These are phyloP conservation scores for Catotricha subobsoleta DNA, from an alignment of 2,888 invertebrate species.

Conservation along the genomic window DNA sequence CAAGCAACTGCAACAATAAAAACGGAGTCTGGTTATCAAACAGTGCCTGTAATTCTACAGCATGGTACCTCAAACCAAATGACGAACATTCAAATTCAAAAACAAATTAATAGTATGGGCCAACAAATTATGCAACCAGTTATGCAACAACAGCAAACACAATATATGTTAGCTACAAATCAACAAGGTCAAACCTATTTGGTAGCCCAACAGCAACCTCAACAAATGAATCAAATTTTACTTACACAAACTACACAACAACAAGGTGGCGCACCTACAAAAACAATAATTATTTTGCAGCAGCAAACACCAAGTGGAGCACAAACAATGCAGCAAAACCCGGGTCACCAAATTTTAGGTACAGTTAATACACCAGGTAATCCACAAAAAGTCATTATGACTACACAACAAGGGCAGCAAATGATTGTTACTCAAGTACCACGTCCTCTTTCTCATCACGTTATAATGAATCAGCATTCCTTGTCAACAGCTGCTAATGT, in stretches of 20 bases:
- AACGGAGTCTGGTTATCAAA: conserved; percentile 26
- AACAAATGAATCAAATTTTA: conserved; percentile 35
- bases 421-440: conserved; percentile 41
- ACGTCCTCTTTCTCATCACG: conserved; percentile 18
- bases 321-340: conserved; percentile 17
- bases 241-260: conserved; percentile 50
- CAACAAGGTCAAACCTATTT: conserved; percentile 42
- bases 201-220: conserved; percentile 45
- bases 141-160: conserved; percentile 20
- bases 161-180: conserved; percentile 29
- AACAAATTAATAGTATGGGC: conserved; percentile 15
- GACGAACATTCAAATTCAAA: conserved; percentile 14
- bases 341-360: conserved; percentile 22
- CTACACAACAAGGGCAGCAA: conserved; percentile 45
- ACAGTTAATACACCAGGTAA: conserved; percentile 15
- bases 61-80: conserved; percentile 7
- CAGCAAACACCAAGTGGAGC: conserved; percentile 25
- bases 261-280: conserved; percentile 42
- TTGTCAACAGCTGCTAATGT: conserved; percentile 8
- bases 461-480: conserved; percentile 16
- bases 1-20: conserved; percentile 22
- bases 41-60: conserved; percentile 23
- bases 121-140: conserved; percentile 6
- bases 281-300: conserved; percentile 52
- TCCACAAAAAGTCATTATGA: conserved; percentile 40